Percentiles rank a stretch among this genome's conserved stretches.
Conservation (phyloP, 2,113 vertebrate species). For the Microcebus jonahi region DNA sequence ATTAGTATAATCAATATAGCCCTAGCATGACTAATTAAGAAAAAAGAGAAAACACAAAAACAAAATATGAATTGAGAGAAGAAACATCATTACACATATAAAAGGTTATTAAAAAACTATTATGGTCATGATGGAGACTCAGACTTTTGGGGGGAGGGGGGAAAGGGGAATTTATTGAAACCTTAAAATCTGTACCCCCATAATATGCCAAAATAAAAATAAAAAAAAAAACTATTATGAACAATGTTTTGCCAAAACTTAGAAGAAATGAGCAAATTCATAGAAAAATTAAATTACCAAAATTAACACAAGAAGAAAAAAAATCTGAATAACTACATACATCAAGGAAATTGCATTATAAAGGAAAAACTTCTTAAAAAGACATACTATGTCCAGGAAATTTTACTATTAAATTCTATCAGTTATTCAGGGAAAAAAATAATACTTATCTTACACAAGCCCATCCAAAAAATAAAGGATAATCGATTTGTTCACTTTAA, state of each 20-base stretch:
- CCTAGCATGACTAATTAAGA: not conserved
- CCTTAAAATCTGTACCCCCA: no score
- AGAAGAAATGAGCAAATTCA: not conserved
- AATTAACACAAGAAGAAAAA: not conserved
- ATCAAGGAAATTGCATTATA: not conserved
- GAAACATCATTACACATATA: not conserved
- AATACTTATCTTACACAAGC: not conserved
- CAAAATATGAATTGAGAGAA: not conserved
- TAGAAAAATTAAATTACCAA: not conserved
- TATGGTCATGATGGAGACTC: no score
- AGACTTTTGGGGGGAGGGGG: no score
- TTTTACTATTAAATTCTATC: not conserved
- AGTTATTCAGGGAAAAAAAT: not conserved
- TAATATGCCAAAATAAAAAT: no score
- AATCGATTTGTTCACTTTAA: not conserved
- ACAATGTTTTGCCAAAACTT: not conserved
- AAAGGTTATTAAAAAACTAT: not conserved
- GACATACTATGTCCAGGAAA: not conserved
- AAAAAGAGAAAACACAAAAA: not conserved
- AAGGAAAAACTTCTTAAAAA: not conserved
- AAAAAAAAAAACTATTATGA: not conserved
- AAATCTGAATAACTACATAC: not conserved
- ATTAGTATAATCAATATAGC: not conserved
- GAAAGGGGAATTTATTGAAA: no score
- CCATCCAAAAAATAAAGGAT: not conserved